phyloP scores from a whole-genome alignment of 2,113 vertebrate genomes.

The Prionailurus viverrinus region DNA sequence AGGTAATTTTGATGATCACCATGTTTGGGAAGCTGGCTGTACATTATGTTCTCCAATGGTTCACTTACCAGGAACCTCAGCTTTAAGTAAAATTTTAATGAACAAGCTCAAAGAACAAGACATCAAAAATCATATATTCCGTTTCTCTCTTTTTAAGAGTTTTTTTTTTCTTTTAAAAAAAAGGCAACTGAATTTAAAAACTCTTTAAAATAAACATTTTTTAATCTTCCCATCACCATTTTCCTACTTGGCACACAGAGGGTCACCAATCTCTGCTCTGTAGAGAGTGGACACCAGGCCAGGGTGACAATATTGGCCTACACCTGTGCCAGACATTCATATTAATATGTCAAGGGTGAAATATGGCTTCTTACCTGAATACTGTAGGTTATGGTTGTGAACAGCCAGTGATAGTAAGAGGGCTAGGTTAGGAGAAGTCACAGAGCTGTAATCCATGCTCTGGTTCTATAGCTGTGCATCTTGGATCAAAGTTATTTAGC shows the following conservation, averaged over 20 bases:
- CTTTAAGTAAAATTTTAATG: constrained; percentile 29
- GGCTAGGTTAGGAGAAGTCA: neutral
- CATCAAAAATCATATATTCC: neutral
- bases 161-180: neutral
- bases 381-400: neutral
- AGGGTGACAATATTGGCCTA: neutral
- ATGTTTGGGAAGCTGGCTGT: neutral
- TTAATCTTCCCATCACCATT: neutral
- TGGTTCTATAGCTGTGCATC: neutral
- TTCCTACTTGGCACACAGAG: neutral
- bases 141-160: neutral
- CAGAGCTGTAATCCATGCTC: neutral
- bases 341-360: neutral
- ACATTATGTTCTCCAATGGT: neutral
- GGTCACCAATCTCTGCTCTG: neutral
- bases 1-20: neutral
- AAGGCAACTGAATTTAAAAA: neutral
- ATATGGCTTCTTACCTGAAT: neutral
- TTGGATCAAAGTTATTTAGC: neutral
- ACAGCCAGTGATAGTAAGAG: neutral
- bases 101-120: constrained; percentile 14
- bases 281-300: neutral
- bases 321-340: neutral
- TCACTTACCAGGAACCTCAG: neutral
- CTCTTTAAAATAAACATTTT: neutral